These are phyloP conservation scores for Daubentonia madagascariensis DNA, from an alignment of 2,113 vertebrate species.

Conservation along the genomic window DNA sequence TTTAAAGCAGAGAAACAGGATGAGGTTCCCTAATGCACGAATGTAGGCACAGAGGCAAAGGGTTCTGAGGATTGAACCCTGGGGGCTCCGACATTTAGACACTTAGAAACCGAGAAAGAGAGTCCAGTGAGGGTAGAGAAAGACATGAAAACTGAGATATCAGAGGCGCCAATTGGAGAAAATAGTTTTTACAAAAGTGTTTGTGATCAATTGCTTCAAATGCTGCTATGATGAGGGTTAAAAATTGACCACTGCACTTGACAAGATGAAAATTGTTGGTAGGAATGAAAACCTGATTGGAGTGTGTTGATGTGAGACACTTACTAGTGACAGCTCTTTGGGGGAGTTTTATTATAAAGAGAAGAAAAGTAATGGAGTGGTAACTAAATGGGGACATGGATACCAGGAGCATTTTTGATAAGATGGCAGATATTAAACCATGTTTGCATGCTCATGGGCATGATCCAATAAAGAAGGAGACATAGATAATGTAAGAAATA, in stretches of 20 bases:
- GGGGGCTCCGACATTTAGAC: neutral
- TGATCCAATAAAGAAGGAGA: neutral
- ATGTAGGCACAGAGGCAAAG: neutral
- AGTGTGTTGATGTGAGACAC: neutral
- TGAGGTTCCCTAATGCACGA: neutral
- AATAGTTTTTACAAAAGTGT: neutral
- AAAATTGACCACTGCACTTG: neutral
- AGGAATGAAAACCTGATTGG: neutral
- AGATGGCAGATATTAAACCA: neutral
- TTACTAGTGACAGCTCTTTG: neutral
- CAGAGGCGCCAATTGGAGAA: neutral
- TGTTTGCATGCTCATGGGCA: neutral
- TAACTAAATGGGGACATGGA: neutral
- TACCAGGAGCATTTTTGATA: neutral
- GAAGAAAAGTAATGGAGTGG: neutral
- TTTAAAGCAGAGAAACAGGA: neutral
- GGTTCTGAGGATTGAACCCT: neutral
- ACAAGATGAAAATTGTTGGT: neutral
- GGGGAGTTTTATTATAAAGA: neutral
- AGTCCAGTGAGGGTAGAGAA: neutral
- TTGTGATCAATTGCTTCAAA: neutral
- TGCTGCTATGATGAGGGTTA: neutral
- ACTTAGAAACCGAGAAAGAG: neutral
- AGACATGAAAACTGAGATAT: neutral
- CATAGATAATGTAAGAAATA: neutral